Evolutionary conservation across 2,797 vertebrate species (phyloP), one percentile per base, ranked within the genome.

Genomic region (Eidolon dupreanum): DNA sequence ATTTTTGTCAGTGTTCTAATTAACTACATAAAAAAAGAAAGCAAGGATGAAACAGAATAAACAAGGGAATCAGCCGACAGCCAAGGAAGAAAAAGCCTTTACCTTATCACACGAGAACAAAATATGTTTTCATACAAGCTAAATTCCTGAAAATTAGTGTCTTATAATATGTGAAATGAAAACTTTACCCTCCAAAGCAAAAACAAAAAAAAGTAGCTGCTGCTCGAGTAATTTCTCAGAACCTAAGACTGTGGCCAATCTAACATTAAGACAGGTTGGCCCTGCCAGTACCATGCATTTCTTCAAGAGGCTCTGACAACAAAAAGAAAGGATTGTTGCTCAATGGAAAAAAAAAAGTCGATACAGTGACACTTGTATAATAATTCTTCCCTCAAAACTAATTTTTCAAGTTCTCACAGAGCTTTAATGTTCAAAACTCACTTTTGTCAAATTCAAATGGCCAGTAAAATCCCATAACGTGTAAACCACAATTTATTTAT

Each of bases 141-240:
- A 81, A 92, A 79, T 93, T 95, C 46, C 61, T 88, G 36, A 96
- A 96, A 66, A 93, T 77, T 4, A 68, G 46, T 65, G 36, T 78
- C n/a, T 71, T 87, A 11, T 41, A 93, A 95, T 79, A 81, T 19
- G 59, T 81, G 38, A 74, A 57, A 68, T 68, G 36, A 95, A 94
- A 91, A 87, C 6, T 51, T 36, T 75, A 86, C 63, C 12, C 31
- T 13, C 31, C 9, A 31, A 59, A 91, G 38, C 22, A 57, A 93
- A 68, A 87, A 41, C 59, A 51, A 73, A 93, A 53, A 74, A 94
- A 94, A 94, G 26, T 33, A 74, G 68, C 31, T 73, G 49, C 65
- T 71, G 17, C 57, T 94, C 22, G 88, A 93, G 82, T 65, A 53
- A 90, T 70, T 95, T 71, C 71, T 79, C 36, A 63, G 68, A 94